Evolutionary conservation across 2,888 invertebrate genomes (phyloP), one percentile per base, ranked within the genome.

Genomic region (Pachydiplax longipennis): DNA sequence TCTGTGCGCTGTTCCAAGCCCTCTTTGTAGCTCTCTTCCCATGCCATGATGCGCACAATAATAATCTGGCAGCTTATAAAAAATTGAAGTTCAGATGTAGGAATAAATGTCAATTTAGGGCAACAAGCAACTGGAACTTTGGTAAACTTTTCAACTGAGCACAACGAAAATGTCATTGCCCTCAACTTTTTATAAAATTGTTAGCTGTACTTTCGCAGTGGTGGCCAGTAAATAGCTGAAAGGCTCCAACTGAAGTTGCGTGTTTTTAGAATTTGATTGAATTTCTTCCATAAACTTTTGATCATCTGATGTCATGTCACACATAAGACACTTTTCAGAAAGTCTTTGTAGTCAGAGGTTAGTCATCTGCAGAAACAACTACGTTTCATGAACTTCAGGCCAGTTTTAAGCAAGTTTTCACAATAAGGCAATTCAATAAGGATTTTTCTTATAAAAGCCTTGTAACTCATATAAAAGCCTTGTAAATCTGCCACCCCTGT

Each of bases 21-120:
- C 87, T 87, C 87, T 58, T 61, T 87, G 61, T 65, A 61, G 61
- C 61, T 87, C 65, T 37, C 87, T 18, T 87, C 61, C 61, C 81
- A 81, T 37, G 40, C 81, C n/a, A 58, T 61, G 37, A 58, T 58
- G 65, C 61, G 87, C 83, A 22, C 22, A 58, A 37, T 65, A 35
- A 53, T 37, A 13, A 40, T 61, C 87, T 83, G 58, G 31, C 44
- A 83, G 83, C 35, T 22, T 35, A 58, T 22, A 58, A 18, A 48
- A n/a, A 65, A 53, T 35, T 22, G 37, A 87, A 6, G 22, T 35
- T 35, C 37, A 37, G 31, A 65, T 61, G 37, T 2, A 25, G 18
- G 81, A 81, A n/a, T 35, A 22, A 87, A 40, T 65, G 87, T 58
- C 87, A 87, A 65, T 87, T 37, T n/a, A 61, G 61, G 40, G 87